Conservation (phyloP, 2,888 invertebrate genomes). For the Hirtodrosophila histrioides region DNA sequence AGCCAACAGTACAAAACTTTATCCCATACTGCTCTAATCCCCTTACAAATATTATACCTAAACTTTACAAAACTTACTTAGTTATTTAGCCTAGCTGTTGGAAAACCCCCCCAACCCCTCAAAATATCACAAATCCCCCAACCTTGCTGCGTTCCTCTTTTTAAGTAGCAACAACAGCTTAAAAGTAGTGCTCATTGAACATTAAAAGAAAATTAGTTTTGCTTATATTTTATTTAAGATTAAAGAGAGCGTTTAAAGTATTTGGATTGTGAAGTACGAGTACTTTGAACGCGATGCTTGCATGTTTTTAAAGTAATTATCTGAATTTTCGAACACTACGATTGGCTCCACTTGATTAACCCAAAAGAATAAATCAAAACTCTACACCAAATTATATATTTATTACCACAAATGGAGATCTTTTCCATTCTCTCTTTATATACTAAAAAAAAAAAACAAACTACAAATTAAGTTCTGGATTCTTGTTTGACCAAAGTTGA, state of each 20-base stretch:
- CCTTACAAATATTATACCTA: conserved; percentile 25
- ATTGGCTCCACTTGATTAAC: conserved; percentile 35
- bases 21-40: conserved; percentile 25
- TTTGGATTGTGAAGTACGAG: conserved; percentile 11
- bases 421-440: conserved; percentile 47
- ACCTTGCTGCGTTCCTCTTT: conserved; percentile 6
- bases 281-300: conserved; percentile 36
- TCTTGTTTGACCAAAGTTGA: conserved; percentile 22
- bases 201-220: conserved; percentile 63
- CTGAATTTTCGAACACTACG: conserved; percentile 24
- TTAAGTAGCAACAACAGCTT: conserved; percentile 51
- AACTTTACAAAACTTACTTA: conserved; percentile 31
- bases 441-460: conserved; percentile 16
- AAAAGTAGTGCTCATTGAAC: conserved; percentile 63
- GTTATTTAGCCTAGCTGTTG: conserved; percentile 43
- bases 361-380: not conserved
- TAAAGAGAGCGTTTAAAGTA: conserved; percentile 36
- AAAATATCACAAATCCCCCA: not conserved
- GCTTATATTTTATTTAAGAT: conserved; percentile 58
- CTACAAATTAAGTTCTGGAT: conserved; percentile 53
- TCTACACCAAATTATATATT: conserved; percentile 38
- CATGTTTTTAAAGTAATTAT: conserved; percentile 50
- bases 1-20: conserved; percentile 66
- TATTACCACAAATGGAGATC: conserved; percentile 29
- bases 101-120: conserved; percentile 9